Base-by-base conservation (phyloP, 2,888 invertebrate species). In the Pecten maximus region DNA sequence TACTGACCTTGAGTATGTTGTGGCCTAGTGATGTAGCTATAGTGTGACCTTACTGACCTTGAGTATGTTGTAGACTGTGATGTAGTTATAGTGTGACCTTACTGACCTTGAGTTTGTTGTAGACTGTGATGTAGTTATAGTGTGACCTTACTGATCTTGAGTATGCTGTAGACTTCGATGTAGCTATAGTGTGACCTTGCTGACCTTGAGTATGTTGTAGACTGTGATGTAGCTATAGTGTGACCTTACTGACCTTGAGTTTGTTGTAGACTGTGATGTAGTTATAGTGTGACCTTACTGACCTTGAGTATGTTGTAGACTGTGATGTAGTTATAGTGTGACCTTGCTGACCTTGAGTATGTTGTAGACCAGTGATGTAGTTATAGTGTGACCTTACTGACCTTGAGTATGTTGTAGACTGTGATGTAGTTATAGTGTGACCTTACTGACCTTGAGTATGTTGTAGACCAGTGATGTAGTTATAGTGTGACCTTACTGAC, bases 171-270 rank as follows among this genome's bases (percentile, higher is more conserved):
- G 19, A 54, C 50, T 3, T 19, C 15, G 50, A 54, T 2, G 19
- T 54, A 54, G 44, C 8, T 44, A n/a, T n/a, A n/a, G 15, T 19
- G 8, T 54, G 50, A 54, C 50, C 50, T n/a, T 44, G 39, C 92
- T 88, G 90, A 96, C 96, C 95, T 96, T 95, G 88, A 95, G 91
- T 28, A 93, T 91, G 88, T 94, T 54, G 23, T 23, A 19, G 19
- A 54, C 50, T 3, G 2, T 54, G 50, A 54, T 2, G 19, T 54
- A 54, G 44, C 8, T 44, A n/a, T n/a, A n/a, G n/a, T n/a, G n/a
- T n/a, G n/a, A 6, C 44, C 44, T 44, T 44, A 44, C 50, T 54
- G 50, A 54, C 50, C 50, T 54, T 54, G 2, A 54, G 50, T 23
- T 54, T 19, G 12, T 44, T 44, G 44, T 44, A 44, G 12, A 44